Percentiles rank a stretch among this genome's conserved stretches.
Conservation (phyloP, 1,140 invertebrate species). For the Antheraea mylitta region DNA sequence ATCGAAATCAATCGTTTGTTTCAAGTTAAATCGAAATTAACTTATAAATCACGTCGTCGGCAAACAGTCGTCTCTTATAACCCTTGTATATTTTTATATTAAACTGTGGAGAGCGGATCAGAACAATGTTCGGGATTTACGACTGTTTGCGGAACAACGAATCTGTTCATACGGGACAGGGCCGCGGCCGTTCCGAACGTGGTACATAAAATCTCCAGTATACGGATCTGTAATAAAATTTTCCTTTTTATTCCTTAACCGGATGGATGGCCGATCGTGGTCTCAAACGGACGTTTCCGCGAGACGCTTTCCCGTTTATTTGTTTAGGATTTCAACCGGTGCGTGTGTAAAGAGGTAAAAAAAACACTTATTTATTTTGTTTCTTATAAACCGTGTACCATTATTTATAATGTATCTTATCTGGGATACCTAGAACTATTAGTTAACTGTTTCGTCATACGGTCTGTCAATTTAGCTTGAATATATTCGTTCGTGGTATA, state of each 20-base stretch:
- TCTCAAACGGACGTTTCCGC: neutral
- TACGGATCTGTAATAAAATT: conserved; percentile 35
- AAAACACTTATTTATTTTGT: too few species aligned
- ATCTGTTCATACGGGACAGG: conserved; percentile 41
- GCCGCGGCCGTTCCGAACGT: neutral
- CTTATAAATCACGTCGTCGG: conserved; percentile 40
- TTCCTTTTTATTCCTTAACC: conserved; percentile 33
- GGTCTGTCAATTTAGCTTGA: too few species aligned
- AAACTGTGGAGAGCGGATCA: conserved; percentile 49
- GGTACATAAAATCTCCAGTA: conserved; percentile 16
- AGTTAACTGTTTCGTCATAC: too few species aligned
- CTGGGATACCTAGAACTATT: too few species aligned
- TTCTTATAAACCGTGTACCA: too few species aligned
- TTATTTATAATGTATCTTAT: too few species aligned
- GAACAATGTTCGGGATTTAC: conserved; percentile 59
- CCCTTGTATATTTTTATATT: conserved; percentile 58
- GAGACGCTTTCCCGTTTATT: neutral
- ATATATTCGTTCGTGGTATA: too few species aligned
- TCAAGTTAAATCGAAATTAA: too few species aligned
- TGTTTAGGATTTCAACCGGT: too few species aligned
- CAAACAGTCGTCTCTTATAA: conserved; percentile 39
- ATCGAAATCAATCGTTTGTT: too few species aligned
- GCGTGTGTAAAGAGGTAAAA: too few species aligned
- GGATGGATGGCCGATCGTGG: conserved; percentile 21
- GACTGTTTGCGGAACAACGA: conserved; percentile 55